These are phyloP conservation scores for Callopanchax toddi DNA, from an alignment of 2,113 vertebrate genomes.

Conservation along the genomic window DNA sequence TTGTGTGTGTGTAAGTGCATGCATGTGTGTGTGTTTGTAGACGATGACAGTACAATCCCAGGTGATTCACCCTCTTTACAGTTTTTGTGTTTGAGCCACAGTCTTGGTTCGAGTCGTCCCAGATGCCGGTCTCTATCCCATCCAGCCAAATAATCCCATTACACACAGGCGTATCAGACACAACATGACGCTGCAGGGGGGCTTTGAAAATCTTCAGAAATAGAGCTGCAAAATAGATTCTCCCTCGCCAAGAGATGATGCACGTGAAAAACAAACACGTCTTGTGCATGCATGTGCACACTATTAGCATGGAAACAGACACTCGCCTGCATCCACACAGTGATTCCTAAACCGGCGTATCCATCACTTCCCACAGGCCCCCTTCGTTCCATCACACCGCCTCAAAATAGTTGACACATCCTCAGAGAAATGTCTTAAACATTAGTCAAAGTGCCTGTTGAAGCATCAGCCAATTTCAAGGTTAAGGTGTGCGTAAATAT, in stretches of 20 bases:
- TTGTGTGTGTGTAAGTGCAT: background rate
- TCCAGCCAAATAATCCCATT: slow-evolving; percentile 62
- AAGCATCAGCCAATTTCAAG: background rate
- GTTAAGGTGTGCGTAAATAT: background rate
- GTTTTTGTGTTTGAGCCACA: slow-evolving; percentile 50
- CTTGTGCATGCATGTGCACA: slow-evolving; percentile 12
- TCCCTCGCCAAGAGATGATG: slow-evolving; percentile 24
- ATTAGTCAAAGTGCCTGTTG: background rate
- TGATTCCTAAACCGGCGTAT: background rate
- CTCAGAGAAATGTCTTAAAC: background rate
- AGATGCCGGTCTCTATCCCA: slow-evolving; percentile 44
- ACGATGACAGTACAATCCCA: slow-evolving; percentile 47
- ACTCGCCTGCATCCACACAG: background rate
- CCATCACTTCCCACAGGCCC: background rate
- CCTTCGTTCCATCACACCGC: background rate
- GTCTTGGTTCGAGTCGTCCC: slow-evolving; percentile 35
- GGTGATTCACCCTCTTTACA: slow-evolving; percentile 50
- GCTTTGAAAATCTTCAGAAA: slow-evolving; percentile 49
- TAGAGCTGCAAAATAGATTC: slow-evolving; percentile 42
- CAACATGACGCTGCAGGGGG: slow-evolving; percentile 22
- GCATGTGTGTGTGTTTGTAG: background rate
- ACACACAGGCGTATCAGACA: slow-evolving; percentile 23
- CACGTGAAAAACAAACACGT: slow-evolving; percentile 8
- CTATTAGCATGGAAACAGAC: slow-evolving; percentile 3
- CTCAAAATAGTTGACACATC: background rate